phyloP scores from a whole-genome alignment of 2,797 vertebrate species.

The Rousettus madagascariensis region DNA sequence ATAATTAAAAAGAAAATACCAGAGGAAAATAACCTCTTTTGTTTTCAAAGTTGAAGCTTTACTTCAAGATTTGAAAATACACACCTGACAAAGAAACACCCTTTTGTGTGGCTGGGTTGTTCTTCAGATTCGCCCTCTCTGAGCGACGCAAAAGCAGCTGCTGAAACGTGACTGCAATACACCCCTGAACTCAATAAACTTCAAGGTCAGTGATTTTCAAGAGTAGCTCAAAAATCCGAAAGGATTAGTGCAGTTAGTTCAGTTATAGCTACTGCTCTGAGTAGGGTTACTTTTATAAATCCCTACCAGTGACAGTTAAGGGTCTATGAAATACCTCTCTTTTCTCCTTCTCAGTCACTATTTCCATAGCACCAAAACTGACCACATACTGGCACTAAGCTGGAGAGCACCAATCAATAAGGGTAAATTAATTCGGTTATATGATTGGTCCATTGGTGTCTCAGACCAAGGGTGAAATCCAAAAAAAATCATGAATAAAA shows the following conservation, averaged over 20 bases:
- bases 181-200: neutral
- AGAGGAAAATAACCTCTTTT: neutral
- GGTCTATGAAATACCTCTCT: neutral
- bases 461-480: neutral
- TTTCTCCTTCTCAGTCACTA: neutral
- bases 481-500: neutral
- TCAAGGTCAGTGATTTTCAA: conserved; percentile 38
- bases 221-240: neutral
- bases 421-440: neutral
- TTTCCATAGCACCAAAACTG: fast-evolving
- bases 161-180: neutral
- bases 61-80: neutral
- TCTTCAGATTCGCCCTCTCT: neutral
- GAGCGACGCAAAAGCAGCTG: neutral
- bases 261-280: neutral
- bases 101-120: neutral
- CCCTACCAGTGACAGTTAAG: neutral
- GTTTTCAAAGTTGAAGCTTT: neutral
- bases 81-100: neutral
- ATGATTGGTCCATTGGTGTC: neutral
- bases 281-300: neutral
- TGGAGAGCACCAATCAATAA: neutral
- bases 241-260: neutral
- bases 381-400: fast-evolving
- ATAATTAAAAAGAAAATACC: neutral